Evolutionary conservation across 2,113 vertebrate genomes (phyloP), one percentile per base, ranked within the genome.

Genomic region (Heterochromis multidens): DNA sequence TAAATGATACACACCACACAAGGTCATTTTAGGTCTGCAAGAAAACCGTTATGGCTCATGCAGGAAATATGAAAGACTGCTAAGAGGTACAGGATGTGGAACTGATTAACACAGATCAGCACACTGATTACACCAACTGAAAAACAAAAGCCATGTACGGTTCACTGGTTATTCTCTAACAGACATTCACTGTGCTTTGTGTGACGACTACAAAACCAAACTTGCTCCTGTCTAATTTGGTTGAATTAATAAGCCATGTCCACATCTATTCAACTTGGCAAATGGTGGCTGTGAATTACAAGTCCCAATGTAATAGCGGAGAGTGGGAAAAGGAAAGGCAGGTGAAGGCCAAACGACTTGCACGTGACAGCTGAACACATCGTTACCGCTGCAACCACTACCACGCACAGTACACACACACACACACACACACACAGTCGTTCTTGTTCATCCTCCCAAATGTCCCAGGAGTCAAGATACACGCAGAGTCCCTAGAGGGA

Each of bases 231-330:
- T 88, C 67, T 91, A 84, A 92, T 93, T 86, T 84, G 70, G 59
- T 78, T 80, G 80, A 87, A 91, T 91, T 91, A 93, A 91, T 92
- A 90, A 93, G 62, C 77, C 86, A 49, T 82, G 85, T 81, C 83
- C 67, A 63, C 70, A 37, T 87, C 57, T 74, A 77, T 70, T 79
- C 29, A 46, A 58, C 63, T 49, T 79, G 56, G 77, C 60, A 77
- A 82, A 81, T 6, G 62, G 63, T 11, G 83, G 59, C 81, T 72
- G 60, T 85, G 82, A 89, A 86, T 82, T 78, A 67, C 65, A 58
- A 76, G 77, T 79, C 84, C 72, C 57, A 31, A 6, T 35, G 63
- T 35, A 54, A 37, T 19, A 40, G 63, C 77, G 54, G 3, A 27
- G 40, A 16, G 65, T 29, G 62, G 13, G 56, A 35, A 76, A 31